phyloP scores from a whole-genome alignment of 2,113 vertebrate genomes.

The Nibea albiflora region DNA sequence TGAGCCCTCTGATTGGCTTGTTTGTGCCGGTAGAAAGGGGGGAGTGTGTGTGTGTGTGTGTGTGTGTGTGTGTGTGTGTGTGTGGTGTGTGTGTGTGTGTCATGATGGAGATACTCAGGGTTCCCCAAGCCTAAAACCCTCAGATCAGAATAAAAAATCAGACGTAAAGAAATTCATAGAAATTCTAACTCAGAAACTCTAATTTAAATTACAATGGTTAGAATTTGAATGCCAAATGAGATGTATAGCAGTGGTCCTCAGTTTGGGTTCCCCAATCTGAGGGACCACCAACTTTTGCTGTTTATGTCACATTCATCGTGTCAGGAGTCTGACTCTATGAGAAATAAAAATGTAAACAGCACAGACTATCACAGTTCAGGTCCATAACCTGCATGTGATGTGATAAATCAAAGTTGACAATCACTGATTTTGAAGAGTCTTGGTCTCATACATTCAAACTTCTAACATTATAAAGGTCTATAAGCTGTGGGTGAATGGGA shows the following conservation, averaged over 20 bases:
- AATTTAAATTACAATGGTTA: no score
- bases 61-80: no score
- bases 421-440: background rate
- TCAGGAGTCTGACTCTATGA: background rate
- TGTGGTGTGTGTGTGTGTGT: background rate
- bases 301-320: background rate
- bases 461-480: background rate
- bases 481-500: background rate
- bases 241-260: background rate
- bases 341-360: background rate
- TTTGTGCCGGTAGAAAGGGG: slow-evolving; percentile 64
- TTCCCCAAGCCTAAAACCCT: background rate
- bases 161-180: background rate
- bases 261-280: no score
- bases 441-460: background rate
- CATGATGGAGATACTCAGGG: background rate
- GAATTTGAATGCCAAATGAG: background rate
- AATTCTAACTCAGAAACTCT: background rate
- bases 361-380: background rate
- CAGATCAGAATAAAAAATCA: background rate
- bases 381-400: background rate
- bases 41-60: slow-evolving; percentile 20
- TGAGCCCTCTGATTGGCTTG: slow-evolving; percentile 87
- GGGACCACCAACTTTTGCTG: background rate
- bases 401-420: background rate